phyloP scores from a whole-genome alignment of 2,797 vertebrate genomes.

The Alca torda region DNA sequence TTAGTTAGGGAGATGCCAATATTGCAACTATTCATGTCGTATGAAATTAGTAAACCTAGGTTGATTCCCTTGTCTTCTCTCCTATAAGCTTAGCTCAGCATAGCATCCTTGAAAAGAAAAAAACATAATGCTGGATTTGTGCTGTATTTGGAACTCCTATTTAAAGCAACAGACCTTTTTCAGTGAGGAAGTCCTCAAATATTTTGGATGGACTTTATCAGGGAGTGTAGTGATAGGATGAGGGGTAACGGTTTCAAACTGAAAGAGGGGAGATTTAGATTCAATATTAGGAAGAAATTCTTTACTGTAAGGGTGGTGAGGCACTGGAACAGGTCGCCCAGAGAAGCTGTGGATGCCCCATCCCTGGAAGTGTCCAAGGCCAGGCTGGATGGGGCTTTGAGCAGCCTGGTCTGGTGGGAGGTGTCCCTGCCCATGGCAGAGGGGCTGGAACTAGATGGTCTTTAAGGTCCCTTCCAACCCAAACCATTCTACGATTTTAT shows the following conservation, averaged over 20 bases:
- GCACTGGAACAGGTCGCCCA: background rate
- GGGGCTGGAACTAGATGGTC: background rate
- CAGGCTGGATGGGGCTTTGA: background rate
- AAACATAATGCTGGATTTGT: background rate
- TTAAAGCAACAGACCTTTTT: background rate
- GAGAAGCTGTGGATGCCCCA: background rate
- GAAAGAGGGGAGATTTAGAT: background rate
- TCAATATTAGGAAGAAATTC: background rate
- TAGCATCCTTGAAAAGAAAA: background rate
- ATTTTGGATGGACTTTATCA: background rate
- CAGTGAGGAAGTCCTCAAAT: fast-evolving
- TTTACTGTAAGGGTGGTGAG: background rate
- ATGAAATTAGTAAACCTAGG: background rate
- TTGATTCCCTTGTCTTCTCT: background rate
- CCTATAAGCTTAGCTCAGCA: background rate
- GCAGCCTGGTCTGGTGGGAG: background rate
- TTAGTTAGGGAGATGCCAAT: background rate
- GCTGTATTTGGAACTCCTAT: background rate
- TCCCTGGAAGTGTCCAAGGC: background rate
- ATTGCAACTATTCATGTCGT: background rate
- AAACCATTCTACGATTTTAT: background rate
- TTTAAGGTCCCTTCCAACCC: background rate
- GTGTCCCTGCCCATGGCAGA: background rate
- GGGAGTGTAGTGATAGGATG: background rate
- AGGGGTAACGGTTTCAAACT: background rate